Conservation (phyloP, 2,888 invertebrate species). For the Chloromyia formosa region DNA sequence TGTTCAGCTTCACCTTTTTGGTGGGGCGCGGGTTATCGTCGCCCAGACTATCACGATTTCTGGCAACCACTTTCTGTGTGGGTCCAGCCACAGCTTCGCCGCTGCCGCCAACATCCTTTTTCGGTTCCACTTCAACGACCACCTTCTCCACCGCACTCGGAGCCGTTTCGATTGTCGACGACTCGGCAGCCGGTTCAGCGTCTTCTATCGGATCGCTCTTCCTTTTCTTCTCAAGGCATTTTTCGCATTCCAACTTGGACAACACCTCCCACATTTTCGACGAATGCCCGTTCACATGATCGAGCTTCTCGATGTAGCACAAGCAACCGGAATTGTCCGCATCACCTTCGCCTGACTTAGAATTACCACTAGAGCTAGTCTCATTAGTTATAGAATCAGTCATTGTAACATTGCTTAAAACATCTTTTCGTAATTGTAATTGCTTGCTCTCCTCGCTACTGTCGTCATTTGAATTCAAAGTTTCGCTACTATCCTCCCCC, state of each 20-base stretch:
- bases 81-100: conserved; percentile 12
- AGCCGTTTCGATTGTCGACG: not conserved
- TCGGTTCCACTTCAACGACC: not conserved
- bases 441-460: conserved; percentile 37
- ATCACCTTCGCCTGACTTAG: conserved; percentile 28
- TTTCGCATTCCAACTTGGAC: conserved; percentile 45
- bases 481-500: conserved; percentile 30
- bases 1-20: conserved; percentile 60
- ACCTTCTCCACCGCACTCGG: not conserved
- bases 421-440: conserved; percentile 28
- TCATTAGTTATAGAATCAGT: conserved; percentile 30
- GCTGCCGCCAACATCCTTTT: not conserved
- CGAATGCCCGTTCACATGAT: conserved; percentile 49
- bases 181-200: too few relatives aligned
- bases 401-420: conserved; percentile 33
- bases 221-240: conserved; percentile 33
- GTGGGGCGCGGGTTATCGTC: conserved; percentile 48
- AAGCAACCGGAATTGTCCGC: conserved; percentile 28
- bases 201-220: not conserved
- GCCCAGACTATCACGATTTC: conserved; percentile 53
- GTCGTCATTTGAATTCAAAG: conserved; percentile 25
- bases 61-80: conserved; percentile 21
- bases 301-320: conserved; percentile 45
- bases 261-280: conserved; percentile 45
- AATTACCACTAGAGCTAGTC: not conserved